Conservation (phyloP, 2,888 invertebrate species). For the Pharmacophagus antenor region DNA sequence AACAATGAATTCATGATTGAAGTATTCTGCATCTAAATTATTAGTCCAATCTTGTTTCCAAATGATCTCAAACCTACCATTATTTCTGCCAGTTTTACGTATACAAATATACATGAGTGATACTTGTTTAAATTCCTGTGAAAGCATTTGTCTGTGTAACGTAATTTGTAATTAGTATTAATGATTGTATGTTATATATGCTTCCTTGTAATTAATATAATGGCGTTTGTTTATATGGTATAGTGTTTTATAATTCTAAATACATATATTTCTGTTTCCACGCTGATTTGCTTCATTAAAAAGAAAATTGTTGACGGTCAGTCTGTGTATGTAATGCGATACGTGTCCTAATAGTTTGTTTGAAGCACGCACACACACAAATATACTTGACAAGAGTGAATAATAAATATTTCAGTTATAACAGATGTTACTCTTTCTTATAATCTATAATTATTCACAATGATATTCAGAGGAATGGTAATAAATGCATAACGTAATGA, state of each 20-base stretch:
- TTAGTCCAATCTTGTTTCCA: not conserved
- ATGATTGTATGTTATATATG: slow-evolving; percentile 45
- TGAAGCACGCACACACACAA: too few relatives aligned
- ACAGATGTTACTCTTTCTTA: too few relatives aligned
- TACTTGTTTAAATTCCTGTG: slow-evolving; percentile 45
- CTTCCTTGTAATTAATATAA: slow-evolving; percentile 65
- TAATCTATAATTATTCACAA: too few relatives aligned
- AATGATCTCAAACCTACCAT: slow-evolving; percentile 5
- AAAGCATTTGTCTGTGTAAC: slow-evolving; percentile 47
- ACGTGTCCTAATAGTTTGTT: too few relatives aligned
- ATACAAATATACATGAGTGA: slow-evolving; percentile 30
- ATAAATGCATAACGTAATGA: not conserved
- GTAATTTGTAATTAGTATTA: slow-evolving; percentile 45
- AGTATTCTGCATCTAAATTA: not conserved
- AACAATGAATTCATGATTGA: not conserved
- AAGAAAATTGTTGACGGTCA: too few relatives aligned
- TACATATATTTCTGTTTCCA: slow-evolving; percentile 56
- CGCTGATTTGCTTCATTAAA: slow-evolving; percentile 29
- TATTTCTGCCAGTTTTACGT: slow-evolving; percentile 35
- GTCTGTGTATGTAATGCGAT: too few relatives aligned
- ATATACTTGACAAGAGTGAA: too few relatives aligned
- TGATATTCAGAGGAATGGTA: not conserved
- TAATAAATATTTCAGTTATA: too few relatives aligned
- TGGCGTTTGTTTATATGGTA: slow-evolving; percentile 65
- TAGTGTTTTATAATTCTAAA: slow-evolving; percentile 69